A percentile compares a stretch with the other conserved stretches of the same genome.
Conservation (phyloP, 2,888 invertebrate genomes). For the Griposia aprilina region DNA sequence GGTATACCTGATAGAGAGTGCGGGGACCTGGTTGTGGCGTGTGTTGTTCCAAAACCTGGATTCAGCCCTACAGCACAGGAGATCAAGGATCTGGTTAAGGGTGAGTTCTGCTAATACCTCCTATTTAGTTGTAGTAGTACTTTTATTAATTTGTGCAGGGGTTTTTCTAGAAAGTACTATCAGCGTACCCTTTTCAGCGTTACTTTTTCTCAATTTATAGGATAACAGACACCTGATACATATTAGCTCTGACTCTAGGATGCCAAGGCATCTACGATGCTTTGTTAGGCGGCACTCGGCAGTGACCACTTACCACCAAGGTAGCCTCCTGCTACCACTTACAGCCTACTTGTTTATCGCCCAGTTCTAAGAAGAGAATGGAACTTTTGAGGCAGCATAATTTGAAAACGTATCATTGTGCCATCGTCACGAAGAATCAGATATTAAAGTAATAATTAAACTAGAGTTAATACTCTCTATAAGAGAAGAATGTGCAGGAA, state of each 20-base stretch:
- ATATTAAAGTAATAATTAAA: not conserved
- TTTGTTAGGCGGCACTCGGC: too few relatives aligned
- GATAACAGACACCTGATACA: not conserved
- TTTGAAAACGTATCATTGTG: not conserved
- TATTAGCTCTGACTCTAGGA: not conserved
- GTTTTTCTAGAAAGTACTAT: not conserved
- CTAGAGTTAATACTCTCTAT: not conserved
- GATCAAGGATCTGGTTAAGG: conserved; percentile 78
- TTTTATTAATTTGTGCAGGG: not conserved
- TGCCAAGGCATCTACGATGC: not conserved
- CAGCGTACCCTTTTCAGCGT: not conserved
- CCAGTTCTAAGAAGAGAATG: not conserved
- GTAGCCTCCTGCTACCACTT: not conserved
- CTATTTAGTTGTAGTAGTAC: not conserved
- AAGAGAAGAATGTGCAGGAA: not conserved
- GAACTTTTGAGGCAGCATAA: not conserved
- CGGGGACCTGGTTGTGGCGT: conserved; percentile 79
- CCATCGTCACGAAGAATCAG: not conserved
- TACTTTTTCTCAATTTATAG: not conserved
- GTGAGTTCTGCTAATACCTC: conserved; percentile 54
- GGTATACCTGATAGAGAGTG: conserved; percentile 73
- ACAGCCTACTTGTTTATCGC: not conserved
- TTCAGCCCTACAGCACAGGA: conserved; percentile 72
- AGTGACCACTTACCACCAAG: not conserved
- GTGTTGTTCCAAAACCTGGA: conserved; percentile 70